These are phyloP conservation scores for Cyprinodon tularosa DNA, from an alignment of 2,113 vertebrate genomes.

Conservation along the genomic window DNA sequence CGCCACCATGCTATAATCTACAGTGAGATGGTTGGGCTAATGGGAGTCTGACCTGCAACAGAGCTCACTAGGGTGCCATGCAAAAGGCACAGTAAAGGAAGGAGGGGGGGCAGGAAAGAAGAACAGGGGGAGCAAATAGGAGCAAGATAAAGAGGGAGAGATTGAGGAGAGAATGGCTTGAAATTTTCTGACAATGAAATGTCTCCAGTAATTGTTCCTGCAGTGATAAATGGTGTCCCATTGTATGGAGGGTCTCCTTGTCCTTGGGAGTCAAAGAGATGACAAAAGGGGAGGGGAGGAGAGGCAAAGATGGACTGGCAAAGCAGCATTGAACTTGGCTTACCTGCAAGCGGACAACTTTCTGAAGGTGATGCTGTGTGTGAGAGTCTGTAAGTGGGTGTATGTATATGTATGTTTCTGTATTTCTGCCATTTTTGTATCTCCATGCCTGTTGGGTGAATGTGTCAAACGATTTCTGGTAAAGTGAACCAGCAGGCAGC, in stretches of 20 bases:
- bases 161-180: slow-evolving; percentile 64
- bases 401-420: slow-evolving; percentile 10
- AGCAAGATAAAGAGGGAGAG: slow-evolving; percentile 63
- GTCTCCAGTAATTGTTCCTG: slow-evolving; percentile 78
- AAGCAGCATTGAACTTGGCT: slow-evolving; percentile 68
- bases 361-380: slow-evolving; percentile 56
- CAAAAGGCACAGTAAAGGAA: slow-evolving; percentile 42
- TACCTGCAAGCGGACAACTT: slow-evolving; percentile 50
- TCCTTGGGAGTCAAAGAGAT: slow-evolving; percentile 76
- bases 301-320: slow-evolving; percentile 52
- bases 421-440: slow-evolving; percentile 22
- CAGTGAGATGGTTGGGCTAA: slow-evolving; percentile 67
- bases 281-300: slow-evolving; percentile 47
- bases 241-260: slow-evolving; percentile 71
- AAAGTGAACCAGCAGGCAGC: slow-evolving; percentile 66
- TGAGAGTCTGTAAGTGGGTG: slow-evolving; percentile 3
- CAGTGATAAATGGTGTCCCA: slow-evolving; percentile 77
- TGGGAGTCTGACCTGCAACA: slow-evolving; percentile 74
- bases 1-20: slow-evolving; percentile 67
- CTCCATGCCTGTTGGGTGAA: slow-evolving; percentile 13
- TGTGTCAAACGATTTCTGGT: slow-evolving; percentile 51
- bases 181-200: slow-evolving; percentile 79
- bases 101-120: slow-evolving; percentile 21
- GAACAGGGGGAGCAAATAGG: slow-evolving; percentile 20
- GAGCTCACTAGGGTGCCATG: slow-evolving; percentile 62